Base-by-base conservation (phyloP, 2,888 invertebrate species). In the Orchesellides sinensis region DNA sequence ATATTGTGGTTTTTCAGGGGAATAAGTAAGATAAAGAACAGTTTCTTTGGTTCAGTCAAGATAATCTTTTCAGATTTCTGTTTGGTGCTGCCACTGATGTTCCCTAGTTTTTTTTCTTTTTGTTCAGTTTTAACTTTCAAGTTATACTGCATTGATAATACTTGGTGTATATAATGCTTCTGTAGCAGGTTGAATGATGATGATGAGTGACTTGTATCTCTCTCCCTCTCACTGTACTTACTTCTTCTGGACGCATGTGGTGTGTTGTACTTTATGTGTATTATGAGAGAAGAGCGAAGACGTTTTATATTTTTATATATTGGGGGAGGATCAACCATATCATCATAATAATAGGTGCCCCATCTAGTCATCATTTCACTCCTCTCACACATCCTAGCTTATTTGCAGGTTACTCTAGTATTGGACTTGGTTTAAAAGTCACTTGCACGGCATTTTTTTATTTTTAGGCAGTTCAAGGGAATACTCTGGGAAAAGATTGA, bases 301-400 rank as follows among this genome's bases (percentile, higher is more conserved):
- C 17, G 65, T 56, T 35, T 66, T 35, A 52, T 81, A 74, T 45
- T 66, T 66, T 73, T 73, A 68, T 74, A 73, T 73, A 68, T 74
- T 72, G 73, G 73, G 81, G 81, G 81, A 81, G 81, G 81, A 81
- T 73, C 80, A 72, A 72, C 81, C 81, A 81, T 73, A 81, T 81
- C 73, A 81, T 73, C 73, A 81, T 81, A 81, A 81, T 81, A 81
- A 81, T 74, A 74, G 81, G 73, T 81, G 68, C 66, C 66, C 81
- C 66, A 74, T 68, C 81, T 72, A 45, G 29, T 59, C 68, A 49
- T 68, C 73, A n/a, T 74, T 59, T 56, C 35, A 35, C 63, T 63
- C 40, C 40, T 32, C 59, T 59, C 66, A 47, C 29, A 17, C 47
- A 68, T 32, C 14, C 12, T 2, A 45, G n/a, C n/a, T n/a, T n/a